phyloP scores from a whole-genome alignment of 2,797 vertebrate species.

The Zenarchopterus dispar region DNA sequence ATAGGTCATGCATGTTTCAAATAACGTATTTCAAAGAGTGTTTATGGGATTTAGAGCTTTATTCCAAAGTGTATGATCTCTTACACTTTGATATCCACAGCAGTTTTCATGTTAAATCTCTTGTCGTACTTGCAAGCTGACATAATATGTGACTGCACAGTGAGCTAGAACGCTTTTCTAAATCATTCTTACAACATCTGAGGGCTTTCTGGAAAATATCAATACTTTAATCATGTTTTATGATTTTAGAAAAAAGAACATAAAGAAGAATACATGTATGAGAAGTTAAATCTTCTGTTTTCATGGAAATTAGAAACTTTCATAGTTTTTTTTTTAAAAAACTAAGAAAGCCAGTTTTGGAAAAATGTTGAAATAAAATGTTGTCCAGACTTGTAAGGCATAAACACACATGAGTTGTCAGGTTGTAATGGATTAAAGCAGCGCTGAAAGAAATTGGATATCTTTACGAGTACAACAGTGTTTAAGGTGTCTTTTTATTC shows the following conservation, averaged over 20 bases:
- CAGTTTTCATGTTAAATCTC: slow-evolving; percentile 29
- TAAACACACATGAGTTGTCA: too few species aligned
- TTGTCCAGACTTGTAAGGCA: too few species aligned
- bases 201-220: too few species aligned
- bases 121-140: slow-evolving; percentile 19
- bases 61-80: slow-evolving; percentile 15
- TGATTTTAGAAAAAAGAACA: too few species aligned
- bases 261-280: too few species aligned
- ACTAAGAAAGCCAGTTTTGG: too few species aligned
- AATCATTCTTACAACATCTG: too few species aligned
- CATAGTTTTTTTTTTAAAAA: too few species aligned
- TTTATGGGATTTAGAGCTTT: slow-evolving; percentile 13
- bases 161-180: slow-evolving; percentile 7
- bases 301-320: too few species aligned
- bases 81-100: slow-evolving; percentile 7
- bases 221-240: too few species aligned
- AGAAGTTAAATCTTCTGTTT: too few species aligned
- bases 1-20: slow-evolving; percentile 40
- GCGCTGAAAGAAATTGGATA: slow-evolving; percentile 39
- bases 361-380: too few species aligned
- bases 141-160: slow-evolving; percentile 29
- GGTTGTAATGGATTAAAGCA: slow-evolving; percentile 48
- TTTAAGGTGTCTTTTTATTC: slow-evolving; percentile 26
- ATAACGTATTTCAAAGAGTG: slow-evolving; percentile 16
- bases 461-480: slow-evolving; percentile 43